Conservation (phyloP, 2,797 vertebrate species). For the Acropternis orthonyx region DNA sequence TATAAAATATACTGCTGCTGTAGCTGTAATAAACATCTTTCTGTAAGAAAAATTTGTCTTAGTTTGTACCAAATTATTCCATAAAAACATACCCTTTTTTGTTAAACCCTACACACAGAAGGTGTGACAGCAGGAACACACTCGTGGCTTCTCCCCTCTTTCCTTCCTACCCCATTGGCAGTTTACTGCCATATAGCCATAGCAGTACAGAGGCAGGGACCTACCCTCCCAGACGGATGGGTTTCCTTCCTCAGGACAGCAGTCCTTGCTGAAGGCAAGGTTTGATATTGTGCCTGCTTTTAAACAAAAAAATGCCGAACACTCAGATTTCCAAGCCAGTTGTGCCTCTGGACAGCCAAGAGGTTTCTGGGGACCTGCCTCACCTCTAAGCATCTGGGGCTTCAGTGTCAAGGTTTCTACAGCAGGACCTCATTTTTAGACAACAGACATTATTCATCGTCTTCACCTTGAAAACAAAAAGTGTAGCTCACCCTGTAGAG, state of each 20-base stretch:
- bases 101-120: neutral
- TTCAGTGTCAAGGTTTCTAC: neutral
- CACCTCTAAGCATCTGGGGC: neutral
- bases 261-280: neutral
- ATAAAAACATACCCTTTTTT: neutral
- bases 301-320: neutral
- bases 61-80: neutral
- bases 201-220: neutral
- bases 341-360: neutral
- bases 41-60: neutral
- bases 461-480: neutral
- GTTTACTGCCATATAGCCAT: neutral
- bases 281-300: neutral
- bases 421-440: neutral
- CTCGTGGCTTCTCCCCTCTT: neutral
- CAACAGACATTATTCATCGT: neutral
- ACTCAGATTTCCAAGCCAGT: neutral
- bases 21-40: neutral
- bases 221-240: neutral
- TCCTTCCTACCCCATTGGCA: neutral
- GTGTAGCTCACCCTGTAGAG: neutral
- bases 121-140: accelerated
- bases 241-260: neutral
- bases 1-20: neutral
- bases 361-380: neutral